phyloP scores from a whole-genome alignment of 2,797 vertebrate species.

The Octomys mimax region DNA sequence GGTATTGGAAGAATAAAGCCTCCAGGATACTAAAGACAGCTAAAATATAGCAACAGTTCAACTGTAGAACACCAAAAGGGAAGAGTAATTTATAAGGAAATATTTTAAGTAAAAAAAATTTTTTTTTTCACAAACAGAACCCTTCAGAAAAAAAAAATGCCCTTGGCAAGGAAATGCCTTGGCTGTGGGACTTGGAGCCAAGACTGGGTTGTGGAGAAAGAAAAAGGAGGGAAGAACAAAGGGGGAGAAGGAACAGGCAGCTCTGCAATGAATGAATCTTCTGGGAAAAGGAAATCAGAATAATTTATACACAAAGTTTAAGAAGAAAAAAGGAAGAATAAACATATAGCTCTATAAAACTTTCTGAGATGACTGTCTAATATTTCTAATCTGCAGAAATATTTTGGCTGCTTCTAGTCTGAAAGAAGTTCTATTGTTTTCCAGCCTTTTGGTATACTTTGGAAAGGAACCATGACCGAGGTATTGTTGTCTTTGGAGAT shows the following conservation, averaged over 20 bases:
- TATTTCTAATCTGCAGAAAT: slow-evolving; percentile 79
- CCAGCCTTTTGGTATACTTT: slow-evolving; percentile 78
- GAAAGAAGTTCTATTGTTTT: slow-evolving; percentile 84
- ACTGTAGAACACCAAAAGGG: neutral
- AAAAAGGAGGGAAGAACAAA: neutral
- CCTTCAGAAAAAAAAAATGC: slow-evolving; percentile 50
- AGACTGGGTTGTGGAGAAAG: neutral
- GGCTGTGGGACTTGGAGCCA: neutral
- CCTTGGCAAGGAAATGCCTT: slow-evolving; percentile 27
- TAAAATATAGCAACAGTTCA: neutral
- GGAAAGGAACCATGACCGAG: slow-evolving; percentile 86
- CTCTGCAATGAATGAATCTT: neutral
- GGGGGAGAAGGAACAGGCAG: neutral
- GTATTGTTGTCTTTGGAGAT: slow-evolving; percentile 87
- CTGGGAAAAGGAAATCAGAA: slow-evolving; percentile 33
- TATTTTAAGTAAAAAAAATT: neutral
- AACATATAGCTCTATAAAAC: neutral
- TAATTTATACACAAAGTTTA: neutral
- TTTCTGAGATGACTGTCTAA: slow-evolving; percentile 73
- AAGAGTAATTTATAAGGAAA: slow-evolving; percentile 38
- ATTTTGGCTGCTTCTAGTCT: slow-evolving; percentile 81
- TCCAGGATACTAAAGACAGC: neutral
- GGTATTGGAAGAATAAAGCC: neutral
- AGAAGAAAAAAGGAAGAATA: neutral
- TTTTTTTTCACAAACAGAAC: slow-evolving; percentile 50